A percentile compares a stretch with the other conserved stretches of the same genome.
Conservation (phyloP, 2,113 vertebrate genomes). For the Lepisosteus oculatus region DNA sequence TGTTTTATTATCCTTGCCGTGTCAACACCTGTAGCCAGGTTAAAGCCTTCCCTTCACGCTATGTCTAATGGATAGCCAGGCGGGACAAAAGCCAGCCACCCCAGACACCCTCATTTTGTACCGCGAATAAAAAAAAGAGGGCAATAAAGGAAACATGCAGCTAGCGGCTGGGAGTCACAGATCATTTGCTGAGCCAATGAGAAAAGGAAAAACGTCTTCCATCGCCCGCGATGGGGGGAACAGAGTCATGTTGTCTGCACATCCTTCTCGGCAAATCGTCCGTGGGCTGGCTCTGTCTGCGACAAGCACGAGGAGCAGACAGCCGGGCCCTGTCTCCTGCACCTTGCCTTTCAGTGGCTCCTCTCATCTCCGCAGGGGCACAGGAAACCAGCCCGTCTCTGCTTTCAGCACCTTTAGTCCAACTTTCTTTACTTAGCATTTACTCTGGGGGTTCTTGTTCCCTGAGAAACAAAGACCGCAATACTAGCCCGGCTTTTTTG, state of each 20-base stretch:
- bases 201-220: background rate
- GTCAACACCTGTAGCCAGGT: constrained; percentile 20
- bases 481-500: background rate
- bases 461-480: too few species aligned
- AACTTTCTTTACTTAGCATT: too few species aligned
- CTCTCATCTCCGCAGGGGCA: too few species aligned
- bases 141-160: background rate
- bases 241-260: constrained; percentile 4
- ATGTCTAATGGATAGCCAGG: background rate
- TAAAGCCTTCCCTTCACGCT: constrained; percentile 6
- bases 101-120: background rate
- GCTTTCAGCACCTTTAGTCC: constrained; percentile 20
- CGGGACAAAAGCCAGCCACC: background rate
- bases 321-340: too few species aligned
- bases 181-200: constrained; percentile 20
- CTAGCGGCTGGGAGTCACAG: constrained; percentile 14
- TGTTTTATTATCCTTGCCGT: constrained; percentile 2
- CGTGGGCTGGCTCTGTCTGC: background rate
- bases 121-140: constrained; percentile 4
- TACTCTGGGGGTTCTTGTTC: too few species aligned
- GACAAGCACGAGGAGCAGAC: background rate
- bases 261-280: constrained; percentile 6
- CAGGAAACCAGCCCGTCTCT: too few species aligned
- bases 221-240: background rate
- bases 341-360: too few species aligned